Conservation (phyloP, 2,888 invertebrate species). For the Andricus curvator region DNA sequence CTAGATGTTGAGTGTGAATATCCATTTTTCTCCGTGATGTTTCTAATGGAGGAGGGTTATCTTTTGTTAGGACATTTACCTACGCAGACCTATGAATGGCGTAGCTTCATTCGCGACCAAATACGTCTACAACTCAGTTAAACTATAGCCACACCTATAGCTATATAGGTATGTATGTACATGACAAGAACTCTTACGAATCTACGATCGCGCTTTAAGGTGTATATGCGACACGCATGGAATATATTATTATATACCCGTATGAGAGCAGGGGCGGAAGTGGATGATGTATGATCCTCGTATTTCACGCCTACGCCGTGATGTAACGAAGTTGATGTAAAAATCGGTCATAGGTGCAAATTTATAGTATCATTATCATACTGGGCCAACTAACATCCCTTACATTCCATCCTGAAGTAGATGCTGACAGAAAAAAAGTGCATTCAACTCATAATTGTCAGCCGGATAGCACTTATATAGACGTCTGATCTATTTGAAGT, state of each 20-base stretch:
- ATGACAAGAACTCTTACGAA: neutral
- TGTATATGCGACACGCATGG: neutral
- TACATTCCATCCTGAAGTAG: no score
- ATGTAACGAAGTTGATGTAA: slow-evolving; percentile 2
- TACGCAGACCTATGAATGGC: slow-evolving; percentile 59
- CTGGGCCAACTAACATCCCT: neutral
- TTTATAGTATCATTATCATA: neutral
- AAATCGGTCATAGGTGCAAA: neutral
- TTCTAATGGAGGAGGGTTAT: neutral
- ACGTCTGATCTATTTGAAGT: no score
- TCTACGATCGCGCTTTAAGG: neutral
- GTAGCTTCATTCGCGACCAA: slow-evolving; percentile 71
- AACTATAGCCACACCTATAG: slow-evolving; percentile 53
- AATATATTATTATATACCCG: neutral
- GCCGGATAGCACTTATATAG: no score
- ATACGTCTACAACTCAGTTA: slow-evolving; percentile 67
- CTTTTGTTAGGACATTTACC: slow-evolving; percentile 29
- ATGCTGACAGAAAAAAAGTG: no score
- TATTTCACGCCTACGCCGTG: neutral
- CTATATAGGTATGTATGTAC: neutral
- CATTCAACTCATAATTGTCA: no score
- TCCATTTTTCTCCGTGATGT: no score
- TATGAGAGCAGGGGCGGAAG: neutral
- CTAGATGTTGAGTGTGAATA: no score
- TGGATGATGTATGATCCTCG: slow-evolving; percentile 1